Conservation (phyloP, 1,140 invertebrate species). For the Teleopsis dalmanni region DNA sequence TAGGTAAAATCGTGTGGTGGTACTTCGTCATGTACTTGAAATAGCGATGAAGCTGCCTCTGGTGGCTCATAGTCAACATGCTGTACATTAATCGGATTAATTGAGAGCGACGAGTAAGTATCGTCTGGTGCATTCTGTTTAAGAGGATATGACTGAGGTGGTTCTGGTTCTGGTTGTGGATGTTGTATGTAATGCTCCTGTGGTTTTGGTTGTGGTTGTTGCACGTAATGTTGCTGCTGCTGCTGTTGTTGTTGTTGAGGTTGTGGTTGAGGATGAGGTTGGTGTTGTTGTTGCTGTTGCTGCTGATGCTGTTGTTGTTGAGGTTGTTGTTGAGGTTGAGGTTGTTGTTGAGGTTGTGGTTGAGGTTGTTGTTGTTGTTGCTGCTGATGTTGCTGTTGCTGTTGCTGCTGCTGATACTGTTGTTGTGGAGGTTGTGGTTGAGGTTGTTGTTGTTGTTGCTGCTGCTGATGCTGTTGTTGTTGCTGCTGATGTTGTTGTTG, state of each 20-base stretch:
- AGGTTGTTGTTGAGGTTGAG: neutral
- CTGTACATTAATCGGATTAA: slow-evolving; percentile 31
- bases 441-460: neutral
- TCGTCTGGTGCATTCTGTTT: no score
- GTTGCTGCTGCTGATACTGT: neutral
- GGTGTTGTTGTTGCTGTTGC: neutral
- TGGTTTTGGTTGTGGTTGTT: neutral
- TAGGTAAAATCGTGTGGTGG: neutral
- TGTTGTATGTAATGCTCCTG: no score
- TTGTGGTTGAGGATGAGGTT: slow-evolving; percentile 10
- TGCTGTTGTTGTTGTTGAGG: slow-evolving; percentile 13
- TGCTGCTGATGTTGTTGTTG: neutral
- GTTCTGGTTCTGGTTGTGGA: no score
- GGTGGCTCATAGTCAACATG: slow-evolving; percentile 22
- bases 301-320: neutral
- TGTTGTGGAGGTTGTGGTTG: neutral
- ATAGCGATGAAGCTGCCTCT: slow-evolving; percentile 18
- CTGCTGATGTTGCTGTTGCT: neutral
- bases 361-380: neutral
- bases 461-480: neutral
- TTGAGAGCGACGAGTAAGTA: slow-evolving; percentile 23
- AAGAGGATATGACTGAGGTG: neutral
- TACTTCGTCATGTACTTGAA: neutral
- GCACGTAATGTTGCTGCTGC: slow-evolving; percentile 2
- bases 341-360: neutral